Evolutionary conservation across 2,797 vertebrate genomes (phyloP), one percentile per base, ranked within the genome.

Genomic region (Leuciscus waleckii): DNA sequence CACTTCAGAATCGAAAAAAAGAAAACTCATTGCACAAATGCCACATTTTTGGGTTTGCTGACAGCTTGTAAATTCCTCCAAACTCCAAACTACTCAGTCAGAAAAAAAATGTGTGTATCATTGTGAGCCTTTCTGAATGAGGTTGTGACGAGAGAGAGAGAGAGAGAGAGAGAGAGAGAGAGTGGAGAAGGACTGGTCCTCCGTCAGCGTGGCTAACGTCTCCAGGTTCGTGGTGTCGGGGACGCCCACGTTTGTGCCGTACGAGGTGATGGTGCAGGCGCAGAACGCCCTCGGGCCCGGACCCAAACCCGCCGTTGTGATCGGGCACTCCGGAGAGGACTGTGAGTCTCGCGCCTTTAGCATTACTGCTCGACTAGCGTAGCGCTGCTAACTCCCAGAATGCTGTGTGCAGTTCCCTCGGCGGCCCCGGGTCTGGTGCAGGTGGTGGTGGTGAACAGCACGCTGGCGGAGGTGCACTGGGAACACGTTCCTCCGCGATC

Each of bases 271-370:
- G 93, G 98, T 99, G 79, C 98, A 97, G 91, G 96, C 98, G 51
- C 88, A 97, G 88, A 99, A 99, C 69, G 93, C 97, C 5, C 77
- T 96, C 7, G 98, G 98, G 5, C 89, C 90, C 29, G 98, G 95
- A 80, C 97, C 98, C 4, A 96, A 98, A 68, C 97, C 98, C 1
- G 81, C 88, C 37, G 81, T 93, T 1, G 90, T 95, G 88, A 92
- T 93, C 43, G 98, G 97, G 83, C 94, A 96, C 94, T 99, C 98
- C 1, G 98, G 98, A 89, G 98, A 99, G 92, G 98, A 99, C 92
- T 94, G 98, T 99, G 94, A 99, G 98, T 98, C 49, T 97, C 21
- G 6, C 10, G 9, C 46, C 32, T 78, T 61, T 7, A 65, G 23
- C 70, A 17, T 13, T 81, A 41, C 74, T 73, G 49, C 41, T 7